Conservation (phyloP, 2,797 vertebrate genomes). For the Helicolenus hilgendorfi region DNA sequence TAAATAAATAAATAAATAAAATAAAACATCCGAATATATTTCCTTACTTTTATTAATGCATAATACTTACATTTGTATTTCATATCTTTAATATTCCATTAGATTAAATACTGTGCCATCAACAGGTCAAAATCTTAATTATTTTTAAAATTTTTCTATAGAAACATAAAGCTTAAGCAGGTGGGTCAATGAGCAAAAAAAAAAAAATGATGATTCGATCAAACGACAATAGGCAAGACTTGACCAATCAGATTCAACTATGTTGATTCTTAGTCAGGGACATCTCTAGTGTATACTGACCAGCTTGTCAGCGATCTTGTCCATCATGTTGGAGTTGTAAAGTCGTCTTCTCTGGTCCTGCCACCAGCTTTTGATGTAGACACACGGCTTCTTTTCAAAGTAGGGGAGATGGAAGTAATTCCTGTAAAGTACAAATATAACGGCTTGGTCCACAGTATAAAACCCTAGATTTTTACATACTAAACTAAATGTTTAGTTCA, state of each 20-base stretch:
- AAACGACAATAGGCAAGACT: too few species aligned
- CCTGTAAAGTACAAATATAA: slow-evolving; percentile 79
- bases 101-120: too few species aligned
- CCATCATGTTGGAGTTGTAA: slow-evolving; percentile 98
- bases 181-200: too few species aligned
- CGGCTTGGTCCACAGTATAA: background rate
- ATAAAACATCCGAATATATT: rapidly evolving
- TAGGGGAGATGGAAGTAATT: slow-evolving; percentile 98
- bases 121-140: too few species aligned
- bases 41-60: too few species aligned
- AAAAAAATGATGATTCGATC: too few species aligned
- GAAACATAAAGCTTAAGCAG: too few species aligned
- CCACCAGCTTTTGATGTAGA: slow-evolving; percentile 99
- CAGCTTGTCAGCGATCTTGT: slow-evolving; percentile 97
- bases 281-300: slow-evolving; percentile 82
- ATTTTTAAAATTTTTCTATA: too few species aligned
- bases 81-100: rapidly evolving
- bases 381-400: slow-evolving; percentile 97
- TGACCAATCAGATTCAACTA: too few species aligned
- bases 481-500: background rate
- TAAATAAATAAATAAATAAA: too few species aligned
- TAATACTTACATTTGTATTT: too few species aligned
- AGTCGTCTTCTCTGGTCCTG: slow-evolving; percentile 96
- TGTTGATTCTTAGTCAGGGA: too few species aligned
- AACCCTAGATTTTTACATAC: background rate